Percentiles rank a stretch among this genome's conserved stretches.
Conservation (phyloP, 2,888 invertebrate genomes). For the Caradrina kadenii region DNA sequence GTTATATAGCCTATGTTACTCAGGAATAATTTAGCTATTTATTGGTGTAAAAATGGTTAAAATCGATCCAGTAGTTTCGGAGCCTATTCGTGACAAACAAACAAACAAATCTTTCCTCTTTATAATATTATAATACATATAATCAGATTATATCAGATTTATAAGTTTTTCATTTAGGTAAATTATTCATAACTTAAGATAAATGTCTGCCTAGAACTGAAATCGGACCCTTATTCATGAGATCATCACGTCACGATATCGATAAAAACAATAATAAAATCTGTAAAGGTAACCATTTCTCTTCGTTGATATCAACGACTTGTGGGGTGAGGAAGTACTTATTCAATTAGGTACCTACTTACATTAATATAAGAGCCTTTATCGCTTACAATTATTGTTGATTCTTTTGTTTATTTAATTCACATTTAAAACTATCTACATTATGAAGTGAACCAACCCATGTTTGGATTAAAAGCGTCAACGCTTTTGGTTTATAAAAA, state of each 20-base stretch:
- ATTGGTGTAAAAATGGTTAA: too few relatives aligned
- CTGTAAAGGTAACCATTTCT: slow-evolving; percentile 25
- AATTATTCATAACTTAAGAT: too few relatives aligned
- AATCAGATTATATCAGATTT: too few relatives aligned
- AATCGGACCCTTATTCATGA: slow-evolving; percentile 3
- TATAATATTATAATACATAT: too few relatives aligned
- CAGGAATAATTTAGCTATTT: too few relatives aligned
- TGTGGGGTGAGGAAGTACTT: slow-evolving; percentile 29
- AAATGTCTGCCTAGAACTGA: neutral
- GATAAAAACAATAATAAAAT: slow-evolving; percentile 5
- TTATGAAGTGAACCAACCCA: neutral
- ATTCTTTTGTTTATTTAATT: too few relatives aligned
- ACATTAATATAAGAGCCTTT: slow-evolving; percentile 24
- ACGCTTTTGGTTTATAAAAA: neutral
- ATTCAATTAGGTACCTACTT: slow-evolving; percentile 1
- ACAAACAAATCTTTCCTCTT: too few relatives aligned
- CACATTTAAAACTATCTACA: neutral
- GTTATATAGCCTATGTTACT: too few relatives aligned
- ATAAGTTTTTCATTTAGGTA: too few relatives aligned
- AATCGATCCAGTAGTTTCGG: too few relatives aligned
- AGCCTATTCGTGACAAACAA: too few relatives aligned
- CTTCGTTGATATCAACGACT: slow-evolving; percentile 9
- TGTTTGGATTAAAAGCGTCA: slow-evolving; percentile 1
- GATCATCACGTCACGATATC: slow-evolving; percentile 5
- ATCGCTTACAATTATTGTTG: neutral